phyloP scores from a whole-genome alignment of 2,888 invertebrate species.

The Ferrisia virgata region DNA sequence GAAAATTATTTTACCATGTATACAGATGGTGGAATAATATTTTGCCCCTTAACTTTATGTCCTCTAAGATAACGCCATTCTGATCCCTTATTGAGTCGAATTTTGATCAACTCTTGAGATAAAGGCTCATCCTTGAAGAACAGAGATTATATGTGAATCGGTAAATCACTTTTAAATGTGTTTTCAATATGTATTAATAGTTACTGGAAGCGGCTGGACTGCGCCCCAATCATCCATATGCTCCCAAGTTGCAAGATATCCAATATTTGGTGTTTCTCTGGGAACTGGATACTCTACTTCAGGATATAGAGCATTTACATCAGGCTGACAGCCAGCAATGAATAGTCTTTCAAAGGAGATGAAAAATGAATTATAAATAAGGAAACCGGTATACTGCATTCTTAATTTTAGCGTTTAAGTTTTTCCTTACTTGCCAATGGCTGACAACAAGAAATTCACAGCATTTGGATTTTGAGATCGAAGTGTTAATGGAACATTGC shows the following conservation, averaged over 20 bases:
- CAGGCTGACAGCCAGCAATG: constrained; percentile 70
- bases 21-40: constrained; percentile 38
- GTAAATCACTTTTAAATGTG: neutral
- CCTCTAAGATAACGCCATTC: constrained; percentile 28
- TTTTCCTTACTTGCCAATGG: constrained; percentile 62
- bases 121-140: constrained; percentile 26
- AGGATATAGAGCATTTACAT: constrained; percentile 73
- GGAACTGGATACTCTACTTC: constrained; percentile 76
- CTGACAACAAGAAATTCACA: constrained; percentile 60
- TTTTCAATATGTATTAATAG: neutral
- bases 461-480: constrained; percentile 56
- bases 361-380: no score
- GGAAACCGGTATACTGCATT: no score
- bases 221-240: constrained; percentile 75
- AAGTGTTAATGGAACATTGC: constrained; percentile 73
- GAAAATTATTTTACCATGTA: constrained; percentile 31
- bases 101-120: constrained; percentile 27
- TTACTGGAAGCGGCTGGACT: constrained; percentile 56
- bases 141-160: constrained; percentile 54
- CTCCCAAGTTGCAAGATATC: constrained; percentile 81
- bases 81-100: constrained; percentile 35
- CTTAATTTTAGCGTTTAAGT: neutral
- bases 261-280: constrained; percentile 77
- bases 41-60: constrained; percentile 37
- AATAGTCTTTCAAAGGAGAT: constrained; percentile 58